A percentile compares a stretch with the other conserved stretches of the same genome.
These are phyloP conservation scores for Hypothenemus hampei DNA, from an alignment of 1,140 invertebrate genomes.

Conservation along the genomic window DNA sequence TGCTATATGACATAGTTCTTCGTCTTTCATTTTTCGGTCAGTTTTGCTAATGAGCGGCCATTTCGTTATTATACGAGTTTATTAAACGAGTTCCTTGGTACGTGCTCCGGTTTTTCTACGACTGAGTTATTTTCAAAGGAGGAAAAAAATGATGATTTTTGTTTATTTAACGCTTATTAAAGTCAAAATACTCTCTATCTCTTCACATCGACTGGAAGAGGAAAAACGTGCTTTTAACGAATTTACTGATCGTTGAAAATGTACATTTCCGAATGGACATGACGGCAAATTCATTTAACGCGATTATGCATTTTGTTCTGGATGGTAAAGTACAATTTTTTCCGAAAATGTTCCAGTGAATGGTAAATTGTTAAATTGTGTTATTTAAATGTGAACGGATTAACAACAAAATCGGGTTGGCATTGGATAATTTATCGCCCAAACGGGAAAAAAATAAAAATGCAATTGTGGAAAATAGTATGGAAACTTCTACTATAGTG, in stretches of 20 bases:
- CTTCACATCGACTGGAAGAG: background rate
- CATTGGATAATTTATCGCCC: no score
- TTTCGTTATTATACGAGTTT: slow-evolving; percentile 18
- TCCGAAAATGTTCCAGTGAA: background rate
- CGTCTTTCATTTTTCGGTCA: slow-evolving; percentile 13
- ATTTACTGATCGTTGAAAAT: slow-evolving; percentile 20
- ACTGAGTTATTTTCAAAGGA: no score
- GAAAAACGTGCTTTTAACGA: slow-evolving; percentile 6
- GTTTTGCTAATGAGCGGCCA: slow-evolving; percentile 20
- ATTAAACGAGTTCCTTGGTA: slow-evolving; percentile 12
- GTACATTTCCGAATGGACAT: slow-evolving; percentile 13
- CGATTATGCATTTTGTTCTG: slow-evolving; percentile 18
- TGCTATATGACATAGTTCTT: no score
- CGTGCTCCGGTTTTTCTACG: slow-evolving; percentile 2
- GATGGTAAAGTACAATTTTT: slow-evolving; percentile 10
- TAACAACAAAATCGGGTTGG: no score
- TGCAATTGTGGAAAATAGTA: no score
- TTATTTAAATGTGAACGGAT: slow-evolving; percentile 15
- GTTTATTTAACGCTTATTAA: background rate
- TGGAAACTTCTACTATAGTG: no score
- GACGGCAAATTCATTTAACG: slow-evolving; percentile 20
- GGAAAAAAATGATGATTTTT: slow-evolving; percentile 6
- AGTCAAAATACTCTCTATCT: background rate
- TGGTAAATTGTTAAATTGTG: slow-evolving; percentile 16
- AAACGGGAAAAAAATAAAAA: no score